phyloP scores from a whole-genome alignment of 2,888 invertebrate species.

The Silvanus unidentatus region DNA sequence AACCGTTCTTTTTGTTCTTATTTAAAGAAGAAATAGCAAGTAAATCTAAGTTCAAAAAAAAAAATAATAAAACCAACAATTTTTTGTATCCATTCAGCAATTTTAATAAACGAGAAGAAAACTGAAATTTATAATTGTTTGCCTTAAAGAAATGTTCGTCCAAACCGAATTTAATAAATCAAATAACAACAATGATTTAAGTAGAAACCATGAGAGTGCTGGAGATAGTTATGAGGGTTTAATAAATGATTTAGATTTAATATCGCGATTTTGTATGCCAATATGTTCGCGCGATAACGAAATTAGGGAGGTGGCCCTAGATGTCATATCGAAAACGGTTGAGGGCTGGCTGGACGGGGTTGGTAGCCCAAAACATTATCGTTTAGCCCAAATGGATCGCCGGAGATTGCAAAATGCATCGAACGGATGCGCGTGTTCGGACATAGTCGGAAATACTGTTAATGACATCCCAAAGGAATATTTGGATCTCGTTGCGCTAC shows the following conservation, averaged over 20 bases:
- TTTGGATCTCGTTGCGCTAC: slow-evolving; percentile 49
- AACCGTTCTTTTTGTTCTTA: too few species aligned
- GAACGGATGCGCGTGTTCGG: slow-evolving; percentile 44
- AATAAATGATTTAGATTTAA: slow-evolving; percentile 46
- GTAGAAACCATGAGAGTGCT: slow-evolving; percentile 20
- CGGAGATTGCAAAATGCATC: slow-evolving; percentile 36
- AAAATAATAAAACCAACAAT: slow-evolving; percentile 1
- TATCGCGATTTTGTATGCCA: slow-evolving; percentile 50
- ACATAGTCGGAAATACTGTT: slow-evolving; percentile 44
- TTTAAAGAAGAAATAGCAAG: slow-evolving; percentile 2
- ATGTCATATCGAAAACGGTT: slow-evolving; percentile 50
- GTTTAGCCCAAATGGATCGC: slow-evolving; percentile 34
- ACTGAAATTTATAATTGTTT: slow-evolving; percentile 15
- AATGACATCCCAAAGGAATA: slow-evolving; percentile 47
- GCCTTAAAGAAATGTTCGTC: slow-evolving; percentile 39
- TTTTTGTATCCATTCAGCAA: too few species aligned
- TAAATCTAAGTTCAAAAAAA: slow-evolving; percentile 8
- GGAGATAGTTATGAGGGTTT: slow-evolving; percentile 32
- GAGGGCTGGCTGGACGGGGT: slow-evolving; percentile 52
- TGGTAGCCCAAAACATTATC: slow-evolving; percentile 48
- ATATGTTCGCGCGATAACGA: slow-evolving; percentile 51
- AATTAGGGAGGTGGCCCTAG: slow-evolving; percentile 49
- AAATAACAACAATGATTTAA: slow-evolving; percentile 40
- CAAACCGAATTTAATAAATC: slow-evolving; percentile 41
- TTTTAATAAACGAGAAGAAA: not conserved